Evolutionary conservation across 2,797 vertebrate species (phyloP), one percentile per base, ranked within the genome.

Genomic region (Antennarius maculatus): DNA sequence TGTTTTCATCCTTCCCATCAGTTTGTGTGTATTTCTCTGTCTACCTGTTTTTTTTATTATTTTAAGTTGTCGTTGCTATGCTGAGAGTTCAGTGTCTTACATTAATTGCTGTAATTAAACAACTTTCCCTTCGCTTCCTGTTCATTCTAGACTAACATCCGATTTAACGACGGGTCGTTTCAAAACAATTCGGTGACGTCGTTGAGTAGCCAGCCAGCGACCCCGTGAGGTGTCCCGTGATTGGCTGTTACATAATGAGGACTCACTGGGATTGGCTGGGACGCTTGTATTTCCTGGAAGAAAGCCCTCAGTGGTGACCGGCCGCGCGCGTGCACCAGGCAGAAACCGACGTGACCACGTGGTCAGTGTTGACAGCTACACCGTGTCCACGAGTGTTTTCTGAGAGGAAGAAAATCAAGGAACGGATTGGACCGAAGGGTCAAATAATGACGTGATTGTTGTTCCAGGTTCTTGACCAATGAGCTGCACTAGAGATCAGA

Each of bases 201-300:
- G 45, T 2, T 66, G 37, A 67, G 53, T 69, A 60, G 13, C 31
- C 60, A 53, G 28, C 53, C 9, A 66, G 16, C 69, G 50, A 59
- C 50, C 53, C 45, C 16, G 1, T 27, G 45, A 48, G 42, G 29
- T 48, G 71, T 63, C 76, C 71, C 46, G 52, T 81, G 83, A 82
- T 84, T 84, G 84, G 71, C 16, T 57, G 57, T 88, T 86, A 74
- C 55, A 62, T 81, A 86, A 86, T 61, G 43, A 7, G 15, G 48
- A 34, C 48, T 60, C 57, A 45, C 17, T 74, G 56, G 79, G 79
- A 85, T 83, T 89, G 86, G 88, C 75, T 67, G 63, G 41, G 37
- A 34, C 54, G 7, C 48, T 62, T 23, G 23, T 23, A 2, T 23
- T 77, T 81, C 74, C 64, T 66, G 66, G 57, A 71, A 56, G 41